A percentile compares a stretch with the other conserved stretches of the same genome.
Conservation (phyloP, 1,140 invertebrate genomes). For the Ephestia elutella region DNA sequence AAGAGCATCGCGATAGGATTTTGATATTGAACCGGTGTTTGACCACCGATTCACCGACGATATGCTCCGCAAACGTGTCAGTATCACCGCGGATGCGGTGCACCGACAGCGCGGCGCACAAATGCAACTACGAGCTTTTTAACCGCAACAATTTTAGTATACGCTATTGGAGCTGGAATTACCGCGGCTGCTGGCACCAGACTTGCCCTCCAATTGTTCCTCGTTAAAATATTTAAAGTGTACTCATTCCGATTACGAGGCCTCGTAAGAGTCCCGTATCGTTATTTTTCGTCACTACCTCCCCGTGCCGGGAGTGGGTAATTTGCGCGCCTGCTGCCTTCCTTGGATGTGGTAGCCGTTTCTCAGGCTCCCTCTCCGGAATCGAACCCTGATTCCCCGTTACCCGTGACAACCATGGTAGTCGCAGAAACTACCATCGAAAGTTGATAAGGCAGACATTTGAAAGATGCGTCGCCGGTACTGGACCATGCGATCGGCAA, state of each 20-base stretch:
- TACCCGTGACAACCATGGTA: constrained; percentile 11
- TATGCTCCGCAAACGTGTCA: constrained; percentile 12
- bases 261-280: constrained; percentile 85
- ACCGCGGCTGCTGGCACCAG: constrained; percentile 93
- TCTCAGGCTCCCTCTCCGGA: constrained; percentile 85
- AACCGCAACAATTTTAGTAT: constrained; percentile 91
- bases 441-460: constrained; percentile 64
- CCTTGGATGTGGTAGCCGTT: constrained; percentile 91
- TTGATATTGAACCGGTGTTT: constrained; percentile 12
- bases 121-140: constrained; percentile 83
- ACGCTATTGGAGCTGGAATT: constrained; percentile 94
- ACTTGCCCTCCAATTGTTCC: constrained; percentile 93
- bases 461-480: constrained; percentile 12
- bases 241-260: constrained; percentile 91
- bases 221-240: constrained; percentile 92
- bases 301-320: constrained; percentile 81
- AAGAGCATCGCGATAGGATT: constrained; percentile 11
- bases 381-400: constrained; percentile 72
- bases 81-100: constrained; percentile 12
- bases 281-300: constrained; percentile 92
- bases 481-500: constrained; percentile 10
- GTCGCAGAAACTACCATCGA: constrained; percentile 78
- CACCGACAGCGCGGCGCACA: constrained; percentile 11
- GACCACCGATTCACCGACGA: constrained; percentile 8
- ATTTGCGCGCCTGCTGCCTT: constrained; percentile 89